Base-by-base conservation (phyloP, 2,888 invertebrate species). In the Chromoteleia sp. region DNA sequence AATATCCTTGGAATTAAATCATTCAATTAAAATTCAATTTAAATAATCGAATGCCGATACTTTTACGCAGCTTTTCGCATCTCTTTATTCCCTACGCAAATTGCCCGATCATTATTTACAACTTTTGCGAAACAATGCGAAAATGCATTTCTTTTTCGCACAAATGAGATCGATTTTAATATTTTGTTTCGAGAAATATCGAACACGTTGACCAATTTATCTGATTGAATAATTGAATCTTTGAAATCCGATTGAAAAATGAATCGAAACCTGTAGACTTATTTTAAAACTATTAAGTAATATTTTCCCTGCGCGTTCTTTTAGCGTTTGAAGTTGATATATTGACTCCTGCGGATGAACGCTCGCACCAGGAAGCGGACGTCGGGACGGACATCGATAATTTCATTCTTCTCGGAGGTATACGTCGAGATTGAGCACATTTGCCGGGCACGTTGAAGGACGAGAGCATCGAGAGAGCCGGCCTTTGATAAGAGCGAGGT, bases 401-500 rank as follows among this genome's bases (percentile, higher is more conserved):
- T 75, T 75, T 75, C 67, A 75, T 75, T 75, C 75, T 75, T 75
- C 75, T 67, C n/a, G 56, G 19, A 67, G 58, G 54, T 67, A 75
- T 39, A 58, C 29, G 48, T 33, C 48, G 45, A 52, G 74, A 54
- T 50, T 41, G 50, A 61, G 45, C 54, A 56, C 75, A 67, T 67
- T 73, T 63, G 54, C 61, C 15, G 14, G n/a, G 39, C 52, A 54
- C 30, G 45, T 19, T 61, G 76, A 68, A 76, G 76, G 71, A 71
- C 65, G 50, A 41, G 65, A 73, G 65, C 48, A 50, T 14, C 59
- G 25, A 21, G 50, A 43, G 76, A 77, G 45, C 4, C 61, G 67
- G 58, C 45, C 79, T 73, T 73, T 67, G 73, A 79, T 79, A 79
- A 79, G 67, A 79, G 73, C 79, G 67, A 61, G 45, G 58, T 67